These are phyloP conservation scores for Metallyticus violacea DNA, from an alignment of 2,888 invertebrate species.

Conservation along the genomic window DNA sequence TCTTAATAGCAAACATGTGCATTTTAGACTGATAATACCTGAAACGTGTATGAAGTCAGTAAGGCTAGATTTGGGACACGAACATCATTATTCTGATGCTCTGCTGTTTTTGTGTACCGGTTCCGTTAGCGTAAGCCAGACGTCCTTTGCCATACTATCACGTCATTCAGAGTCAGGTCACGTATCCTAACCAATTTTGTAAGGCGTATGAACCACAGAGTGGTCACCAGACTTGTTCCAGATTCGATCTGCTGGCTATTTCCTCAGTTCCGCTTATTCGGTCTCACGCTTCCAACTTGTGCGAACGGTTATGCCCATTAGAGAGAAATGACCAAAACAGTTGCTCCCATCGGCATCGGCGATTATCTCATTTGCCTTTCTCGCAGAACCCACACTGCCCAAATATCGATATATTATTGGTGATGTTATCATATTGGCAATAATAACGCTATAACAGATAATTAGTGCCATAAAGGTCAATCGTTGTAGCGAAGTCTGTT, in stretches of 20 bases:
- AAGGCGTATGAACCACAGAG: neutral
- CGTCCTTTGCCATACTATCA: neutral
- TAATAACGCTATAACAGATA: too few relatives aligned
- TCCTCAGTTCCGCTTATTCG: neutral
- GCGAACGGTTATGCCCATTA: neutral
- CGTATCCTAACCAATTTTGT: neutral
- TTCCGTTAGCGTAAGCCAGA: neutral
- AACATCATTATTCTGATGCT: neutral
- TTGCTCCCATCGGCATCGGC: neutral
- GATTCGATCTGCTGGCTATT: neutral
- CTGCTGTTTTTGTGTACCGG: too few relatives aligned
- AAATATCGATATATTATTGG: too few relatives aligned
- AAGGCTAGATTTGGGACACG: neutral
- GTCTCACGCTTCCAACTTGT: neutral
- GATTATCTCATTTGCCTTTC: too few relatives aligned
- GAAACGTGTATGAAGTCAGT: too few relatives aligned
- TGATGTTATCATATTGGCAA: too few relatives aligned
- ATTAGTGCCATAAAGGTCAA: too few relatives aligned
- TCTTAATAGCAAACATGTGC: too few relatives aligned
- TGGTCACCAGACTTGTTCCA: neutral
- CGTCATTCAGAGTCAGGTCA: neutral
- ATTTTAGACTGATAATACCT: too few relatives aligned
- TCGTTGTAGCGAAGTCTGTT: too few relatives aligned
- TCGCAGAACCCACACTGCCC: too few relatives aligned
- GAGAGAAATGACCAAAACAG: neutral